These are phyloP conservation scores for Saguinus imperator DNA, from an alignment of 2,113 vertebrate genomes.

Conservation along the genomic window DNA sequence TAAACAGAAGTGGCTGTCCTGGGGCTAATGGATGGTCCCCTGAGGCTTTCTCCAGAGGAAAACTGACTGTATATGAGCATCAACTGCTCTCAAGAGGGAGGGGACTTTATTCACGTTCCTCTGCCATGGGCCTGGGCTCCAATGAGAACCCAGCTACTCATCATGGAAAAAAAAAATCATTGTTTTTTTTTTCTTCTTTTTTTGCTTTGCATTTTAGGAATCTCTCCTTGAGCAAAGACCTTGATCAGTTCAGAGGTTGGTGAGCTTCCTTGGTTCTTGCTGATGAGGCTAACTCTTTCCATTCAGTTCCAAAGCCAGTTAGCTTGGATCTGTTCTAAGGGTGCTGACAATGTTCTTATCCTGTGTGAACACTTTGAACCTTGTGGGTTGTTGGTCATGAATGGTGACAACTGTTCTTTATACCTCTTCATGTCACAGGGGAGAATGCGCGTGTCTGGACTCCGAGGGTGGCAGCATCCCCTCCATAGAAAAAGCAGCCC, in stretches of 20 bases:
- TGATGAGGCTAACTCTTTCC: background rate
- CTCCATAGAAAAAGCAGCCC: background rate
- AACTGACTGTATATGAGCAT: background rate
- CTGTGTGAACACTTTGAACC: background rate
- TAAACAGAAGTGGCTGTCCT: background rate
- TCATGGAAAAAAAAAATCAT: background rate
- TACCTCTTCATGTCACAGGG: background rate
- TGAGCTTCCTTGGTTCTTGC: background rate
- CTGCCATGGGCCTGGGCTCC: background rate
- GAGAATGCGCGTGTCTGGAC: background rate
- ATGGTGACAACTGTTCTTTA: background rate
- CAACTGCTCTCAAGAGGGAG: background rate
- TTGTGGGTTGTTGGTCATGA: background rate
- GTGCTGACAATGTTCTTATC: background rate
- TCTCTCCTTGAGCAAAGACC: background rate
- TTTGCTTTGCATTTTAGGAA: background rate
- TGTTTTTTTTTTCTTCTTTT: rapidly evolving
- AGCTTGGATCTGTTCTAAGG: background rate
- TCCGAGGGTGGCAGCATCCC: rapidly evolving
- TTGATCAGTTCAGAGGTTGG: background rate
- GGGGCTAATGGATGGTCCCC: background rate
- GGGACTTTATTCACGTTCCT: background rate
- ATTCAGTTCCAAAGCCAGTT: background rate
- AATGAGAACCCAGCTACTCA: background rate
- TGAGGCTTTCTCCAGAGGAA: background rate